Evolutionary conservation across 2,888 invertebrate genomes (phyloP).

Genomic region (Taphrorychus bicolor): DNA sequence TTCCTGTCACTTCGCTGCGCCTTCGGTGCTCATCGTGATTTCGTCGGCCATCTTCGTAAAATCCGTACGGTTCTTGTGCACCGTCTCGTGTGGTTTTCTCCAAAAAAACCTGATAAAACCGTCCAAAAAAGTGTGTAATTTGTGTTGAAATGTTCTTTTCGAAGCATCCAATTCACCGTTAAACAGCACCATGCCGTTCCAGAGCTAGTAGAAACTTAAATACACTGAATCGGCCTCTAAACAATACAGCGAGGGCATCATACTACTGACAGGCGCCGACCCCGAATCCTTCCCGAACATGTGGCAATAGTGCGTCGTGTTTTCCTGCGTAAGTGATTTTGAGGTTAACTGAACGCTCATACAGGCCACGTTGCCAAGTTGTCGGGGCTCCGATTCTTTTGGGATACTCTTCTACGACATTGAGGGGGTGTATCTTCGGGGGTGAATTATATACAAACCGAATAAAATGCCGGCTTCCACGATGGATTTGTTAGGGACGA

Average conservation of each 20-base stretch:
- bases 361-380: slow-evolving; percentile 28
- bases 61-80: no score
- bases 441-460: no score
- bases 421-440: background rate
- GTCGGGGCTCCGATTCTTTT: slow-evolving; percentile 9
- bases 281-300: slow-evolving; percentile 7
- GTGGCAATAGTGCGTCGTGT: slow-evolving; percentile 24
- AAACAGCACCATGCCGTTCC: background rate
- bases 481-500: slow-evolving; percentile 65
- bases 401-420: no score
- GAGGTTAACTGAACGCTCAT: slow-evolving; percentile 21
- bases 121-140: no score
- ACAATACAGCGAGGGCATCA: slow-evolving; percentile 34
- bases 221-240: slow-evolving; percentile 27
- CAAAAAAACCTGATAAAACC: no score
- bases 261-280: slow-evolving; percentile 21
- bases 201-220: background rate
- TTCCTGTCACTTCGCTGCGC: no score
- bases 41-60: no score
- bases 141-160: background rate
- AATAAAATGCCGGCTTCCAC: slow-evolving; percentile 65
- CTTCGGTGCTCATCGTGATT: no score
- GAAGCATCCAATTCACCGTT: background rate
- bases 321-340: slow-evolving; percentile 5
- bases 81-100: no score